Evolutionary conservation across 2,113 vertebrate genomes (phyloP).

Genomic region (Nothocercus julius): DNA sequence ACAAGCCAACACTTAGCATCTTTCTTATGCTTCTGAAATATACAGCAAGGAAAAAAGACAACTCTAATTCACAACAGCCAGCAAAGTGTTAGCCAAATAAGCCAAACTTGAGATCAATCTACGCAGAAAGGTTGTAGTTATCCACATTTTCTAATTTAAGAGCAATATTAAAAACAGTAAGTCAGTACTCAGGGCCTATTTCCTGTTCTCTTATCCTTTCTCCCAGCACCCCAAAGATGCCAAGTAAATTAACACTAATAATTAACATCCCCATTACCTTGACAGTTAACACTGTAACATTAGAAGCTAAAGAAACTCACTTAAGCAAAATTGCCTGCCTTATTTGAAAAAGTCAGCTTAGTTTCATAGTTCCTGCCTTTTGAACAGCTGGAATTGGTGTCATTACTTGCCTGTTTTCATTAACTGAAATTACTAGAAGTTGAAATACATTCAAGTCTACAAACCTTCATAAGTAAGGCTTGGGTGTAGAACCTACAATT

Average conservation of each 20-base stretch:
- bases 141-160: not conserved
- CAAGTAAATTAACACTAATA: not conserved
- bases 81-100: not conserved
- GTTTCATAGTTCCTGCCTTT: not conserved
- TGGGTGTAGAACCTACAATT: slow-evolving; percentile 24
- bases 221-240: not conserved
- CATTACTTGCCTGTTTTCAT: not conserved
- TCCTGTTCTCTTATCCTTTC: not conserved
- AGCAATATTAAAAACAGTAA: not conserved
- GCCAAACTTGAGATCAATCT: not conserved
- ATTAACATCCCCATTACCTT: not conserved
- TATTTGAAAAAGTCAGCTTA: not conserved
- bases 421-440: not conserved
- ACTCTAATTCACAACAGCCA: slow-evolving; percentile 43
- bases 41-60: slow-evolving; percentile 10
- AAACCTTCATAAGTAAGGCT: not conserved
- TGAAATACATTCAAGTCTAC: slow-evolving; percentile 4
- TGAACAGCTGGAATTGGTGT: not conserved
- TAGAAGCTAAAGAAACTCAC: not conserved
- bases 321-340: not conserved
- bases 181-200: not conserved
- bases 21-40: slow-evolving; percentile 34
- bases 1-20: not conserved
- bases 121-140: slow-evolving; percentile 35
- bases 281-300: not conserved